Evolutionary conservation across 2,113 vertebrate genomes (phyloP), one percentile per base, ranked within the genome.

Genomic region (Madoqua kirkii): DNA sequence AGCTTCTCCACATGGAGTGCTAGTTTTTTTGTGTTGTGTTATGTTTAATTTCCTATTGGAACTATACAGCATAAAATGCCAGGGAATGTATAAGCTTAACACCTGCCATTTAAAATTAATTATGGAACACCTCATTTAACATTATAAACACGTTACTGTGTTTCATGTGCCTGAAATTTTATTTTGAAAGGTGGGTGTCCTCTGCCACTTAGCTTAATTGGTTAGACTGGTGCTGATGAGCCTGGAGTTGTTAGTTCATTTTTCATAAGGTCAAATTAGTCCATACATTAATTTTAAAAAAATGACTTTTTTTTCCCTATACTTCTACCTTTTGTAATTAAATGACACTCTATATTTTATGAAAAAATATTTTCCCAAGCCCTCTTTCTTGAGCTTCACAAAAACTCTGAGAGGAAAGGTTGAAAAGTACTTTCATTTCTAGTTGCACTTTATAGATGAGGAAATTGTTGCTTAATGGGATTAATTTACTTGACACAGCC

Each of bases 21-120:
- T 67, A 11, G 36, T 8, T 43, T 31, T 52, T 52, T 57, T 83
- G 62, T 21, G 27, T 81, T 92, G 9, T 88, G 19, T 50, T 89
- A n/a, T 93, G 93, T 93, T 93, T 54, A 48, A 91, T 90, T 89
- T 96, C 40, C 3, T 74, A 12, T 89, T 93, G 82, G 33, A 59
- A 84, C 17, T 10, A 5, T 29, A n/a, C 14, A 86, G 67, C 67
- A 71, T 36, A 43, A 88, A 82, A 21, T 91, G 43, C 48, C 50
- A 29, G 33, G 52, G 64, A 96, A 94, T 19, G 48, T 62, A 64
- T 89, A 86, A 64, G 55, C 43, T 57, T 89, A 52, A 83, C 36
- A 89, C 78, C 76, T 97, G 96, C 60, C 94, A 94, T 84, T 97
- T 93, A 93, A 96, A 97, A 96, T 95, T 94, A 91, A 96, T 97